Evolutionary conservation across 2,113 vertebrate species (phyloP).

Genomic region (Triplophysa tibetana): DNA sequence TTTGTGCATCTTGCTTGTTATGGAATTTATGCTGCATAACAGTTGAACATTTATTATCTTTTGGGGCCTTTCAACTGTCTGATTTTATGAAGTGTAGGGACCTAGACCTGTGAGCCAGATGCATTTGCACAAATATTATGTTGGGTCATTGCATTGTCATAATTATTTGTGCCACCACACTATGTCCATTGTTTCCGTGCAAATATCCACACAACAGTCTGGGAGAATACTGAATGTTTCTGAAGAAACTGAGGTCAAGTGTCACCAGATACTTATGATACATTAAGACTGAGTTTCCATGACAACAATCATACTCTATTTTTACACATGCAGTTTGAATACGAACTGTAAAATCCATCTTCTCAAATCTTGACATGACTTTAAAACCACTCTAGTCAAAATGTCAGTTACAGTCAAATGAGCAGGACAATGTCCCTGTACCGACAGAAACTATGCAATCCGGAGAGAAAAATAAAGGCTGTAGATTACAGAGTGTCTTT

Average conservation of each 20-base stretch:
- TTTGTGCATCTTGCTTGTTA: too few relatives aligned
- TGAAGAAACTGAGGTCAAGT: conserved; percentile 68
- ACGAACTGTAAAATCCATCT: background rate
- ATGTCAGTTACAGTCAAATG: background rate
- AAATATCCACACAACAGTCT: conserved; percentile 64
- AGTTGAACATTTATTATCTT: too few relatives aligned
- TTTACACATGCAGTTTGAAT: conserved; percentile 10
- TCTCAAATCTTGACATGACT: background rate
- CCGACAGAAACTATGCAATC: conserved; percentile 23
- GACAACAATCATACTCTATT: conserved; percentile 52
- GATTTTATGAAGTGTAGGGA: too few relatives aligned
- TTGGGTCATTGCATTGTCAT: too few relatives aligned
- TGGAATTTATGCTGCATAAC: too few relatives aligned
- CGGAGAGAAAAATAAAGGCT: conserved; percentile 62
- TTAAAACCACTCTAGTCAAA: background rate
- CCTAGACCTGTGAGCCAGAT: too few relatives aligned
- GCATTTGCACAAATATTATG: too few relatives aligned
- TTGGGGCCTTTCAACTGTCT: too few relatives aligned
- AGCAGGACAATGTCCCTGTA: background rate
- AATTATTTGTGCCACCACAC: too few relatives aligned
- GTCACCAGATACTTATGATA: conserved; percentile 71
- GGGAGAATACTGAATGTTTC: conserved; percentile 71
- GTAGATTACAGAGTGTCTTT: conserved; percentile 47
- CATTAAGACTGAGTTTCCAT: conserved; percentile 71
- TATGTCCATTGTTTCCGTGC: conserved; percentile 55